Percentiles rank a stretch among this genome's conserved stretches.
Conservation (phyloP, 2,888 invertebrate genomes). For the Erpobdella octoculata region DNA sequence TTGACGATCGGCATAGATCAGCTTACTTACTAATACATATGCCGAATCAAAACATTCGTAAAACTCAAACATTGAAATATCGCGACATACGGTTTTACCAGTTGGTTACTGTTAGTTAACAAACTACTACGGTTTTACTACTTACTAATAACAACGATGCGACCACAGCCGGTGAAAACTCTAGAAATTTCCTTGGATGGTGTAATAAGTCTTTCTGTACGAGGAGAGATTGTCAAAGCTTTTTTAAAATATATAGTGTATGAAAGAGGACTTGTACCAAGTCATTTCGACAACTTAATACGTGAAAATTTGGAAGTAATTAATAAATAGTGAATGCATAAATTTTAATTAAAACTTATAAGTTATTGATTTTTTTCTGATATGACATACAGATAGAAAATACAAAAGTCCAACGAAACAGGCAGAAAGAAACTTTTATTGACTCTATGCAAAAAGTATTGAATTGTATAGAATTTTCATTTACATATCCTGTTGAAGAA, state of each 20-base stretch:
- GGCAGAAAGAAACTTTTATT: neutral
- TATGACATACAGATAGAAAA: neutral
- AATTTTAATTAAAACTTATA: too few species aligned
- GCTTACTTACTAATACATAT: too few species aligned
- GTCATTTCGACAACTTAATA: neutral
- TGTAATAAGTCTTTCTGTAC: neutral
- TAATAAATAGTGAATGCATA: too few species aligned
- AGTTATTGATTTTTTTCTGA: too few species aligned
- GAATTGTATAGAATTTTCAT: neutral
- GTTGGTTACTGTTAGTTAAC: too few species aligned
- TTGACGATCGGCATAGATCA: too few species aligned
- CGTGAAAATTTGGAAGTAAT: neutral
- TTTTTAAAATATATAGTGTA: constrained; percentile 9
- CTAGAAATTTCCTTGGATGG: constrained; percentile 11
- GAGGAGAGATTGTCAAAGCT: neutral
- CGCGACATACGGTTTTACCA: too few species aligned
- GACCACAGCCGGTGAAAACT: too few species aligned
- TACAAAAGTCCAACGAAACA: neutral
- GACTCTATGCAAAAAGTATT: neutral
- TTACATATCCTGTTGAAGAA: neutral
- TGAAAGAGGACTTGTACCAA: constrained; percentile 9
- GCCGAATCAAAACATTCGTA: too few species aligned
- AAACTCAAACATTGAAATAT: too few species aligned
- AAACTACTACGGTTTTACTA: too few species aligned
- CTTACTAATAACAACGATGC: too few species aligned